These are phyloP conservation scores for Chelidonichthys spinosus DNA, from an alignment of 2,797 vertebrate genomes.

Conservation along the genomic window DNA sequence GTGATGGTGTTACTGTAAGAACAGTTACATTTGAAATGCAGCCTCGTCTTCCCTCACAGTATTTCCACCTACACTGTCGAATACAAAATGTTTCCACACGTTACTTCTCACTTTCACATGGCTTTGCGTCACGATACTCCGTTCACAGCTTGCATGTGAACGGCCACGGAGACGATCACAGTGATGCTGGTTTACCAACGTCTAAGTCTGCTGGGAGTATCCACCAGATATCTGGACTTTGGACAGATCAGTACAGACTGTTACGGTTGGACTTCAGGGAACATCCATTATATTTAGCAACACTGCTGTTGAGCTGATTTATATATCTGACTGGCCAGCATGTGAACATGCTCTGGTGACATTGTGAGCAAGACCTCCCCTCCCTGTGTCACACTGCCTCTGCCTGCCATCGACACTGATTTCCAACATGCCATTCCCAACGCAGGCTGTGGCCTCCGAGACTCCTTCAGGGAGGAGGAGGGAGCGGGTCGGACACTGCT, in stretches of 20 bases:
- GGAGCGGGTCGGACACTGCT: slow-evolving; percentile 4
- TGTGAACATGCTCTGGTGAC: neutral
- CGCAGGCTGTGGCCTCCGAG: slow-evolving; percentile 6
- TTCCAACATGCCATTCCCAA: slow-evolving; percentile 19
- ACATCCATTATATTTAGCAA: neutral
- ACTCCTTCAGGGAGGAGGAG: slow-evolving; percentile 17
- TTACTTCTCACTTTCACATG: neutral
- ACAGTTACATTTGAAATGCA: neutral
- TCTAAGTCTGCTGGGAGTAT: neutral
- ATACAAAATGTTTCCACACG: neutral
- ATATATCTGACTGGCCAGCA: neutral
- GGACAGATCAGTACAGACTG: neutral
- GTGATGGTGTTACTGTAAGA: neutral
- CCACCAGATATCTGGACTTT: neutral
- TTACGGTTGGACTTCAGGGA: neutral
- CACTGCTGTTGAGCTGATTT: neutral
- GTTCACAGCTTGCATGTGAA: slow-evolving; percentile 6
- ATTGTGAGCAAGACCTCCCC: neutral
- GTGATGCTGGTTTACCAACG: too few species aligned
- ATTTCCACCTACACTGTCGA: neutral
- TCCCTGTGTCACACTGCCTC: neutral
- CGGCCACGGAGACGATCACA: neutral
- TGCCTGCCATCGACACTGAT: neutral
- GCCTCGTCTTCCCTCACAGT: neutral
- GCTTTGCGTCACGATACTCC: neutral